Base-by-base conservation (phyloP, 1,140 invertebrate genomes). In the Cardiocondyla obscurior region DNA sequence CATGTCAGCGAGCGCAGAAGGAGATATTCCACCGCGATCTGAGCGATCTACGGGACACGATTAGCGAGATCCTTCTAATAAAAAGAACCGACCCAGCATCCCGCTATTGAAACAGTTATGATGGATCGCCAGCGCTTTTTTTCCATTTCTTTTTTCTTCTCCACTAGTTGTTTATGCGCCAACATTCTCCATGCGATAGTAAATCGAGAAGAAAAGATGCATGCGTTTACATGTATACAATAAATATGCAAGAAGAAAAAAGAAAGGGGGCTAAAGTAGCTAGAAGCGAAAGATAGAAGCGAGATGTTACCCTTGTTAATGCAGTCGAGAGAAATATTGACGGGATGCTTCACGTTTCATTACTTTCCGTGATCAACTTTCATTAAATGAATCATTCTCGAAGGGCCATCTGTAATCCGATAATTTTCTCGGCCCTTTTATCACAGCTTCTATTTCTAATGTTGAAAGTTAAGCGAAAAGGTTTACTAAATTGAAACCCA, bases 81-180 rank as follows among this genome's bases (percentile, higher is more conserved):
- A 92, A 90, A 92, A 89, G 84, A 90, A 81, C 39, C 64, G 74
- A 90, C 74, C 53, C 79, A 88, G 87, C 90, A 87, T 92, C 90
- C 92, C 92, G 92, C 92, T 92, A 92, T 67, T 82, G 86, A 87
- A 91, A 92, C 92, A 92, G 92, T 92, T 92, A 92, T 92, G 90
- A 92, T 89, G 86, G 86, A 91, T 91, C 67, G 69, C 76, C 36
- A 73, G 72, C 65, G 57, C 81, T 49, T 64, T 30, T 46, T n/a
- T n/a, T n/a, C n/a, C n/a, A n/a, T n/a, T n/a, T n/a, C n/a, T n/a
- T n/a, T n/a, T n/a, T n/a, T n/a, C n/a, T n/a, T n/a, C n/a, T 79
- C 16, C 12, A 55, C 22, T 79, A 46, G 42, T 25, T 16, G 19
- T 65, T 28, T 3, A 25, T 16, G 51, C 0, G 42, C 22, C 10